phyloP scores from a whole-genome alignment of 2,888 invertebrate species.

The Cryptus viduatorius region DNA sequence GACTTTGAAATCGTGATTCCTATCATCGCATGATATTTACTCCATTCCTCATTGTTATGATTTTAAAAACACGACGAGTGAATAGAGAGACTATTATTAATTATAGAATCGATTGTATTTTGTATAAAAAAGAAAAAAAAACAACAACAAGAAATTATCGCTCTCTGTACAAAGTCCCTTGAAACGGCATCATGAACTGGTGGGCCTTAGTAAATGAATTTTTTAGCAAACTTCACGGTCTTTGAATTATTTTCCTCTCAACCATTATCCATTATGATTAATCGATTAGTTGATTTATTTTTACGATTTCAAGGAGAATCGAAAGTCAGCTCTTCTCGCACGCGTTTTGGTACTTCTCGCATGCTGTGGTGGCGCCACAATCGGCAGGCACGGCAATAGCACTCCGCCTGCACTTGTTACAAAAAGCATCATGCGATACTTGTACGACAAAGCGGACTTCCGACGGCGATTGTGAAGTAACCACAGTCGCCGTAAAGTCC shows the following conservation, averaged over 20 bases:
- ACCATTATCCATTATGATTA: background rate
- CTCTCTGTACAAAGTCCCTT: constrained; percentile 80
- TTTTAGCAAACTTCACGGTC: constrained; percentile 75
- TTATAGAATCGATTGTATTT: constrained; percentile 74
- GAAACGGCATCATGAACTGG: constrained; percentile 71
- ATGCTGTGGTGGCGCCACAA: no score
- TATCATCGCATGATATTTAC: constrained; percentile 52
- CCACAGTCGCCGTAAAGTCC: no score
- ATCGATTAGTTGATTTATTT: background rate
- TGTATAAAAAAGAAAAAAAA: constrained; percentile 77
- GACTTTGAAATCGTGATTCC: constrained; percentile 71
- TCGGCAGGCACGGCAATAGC: no score
- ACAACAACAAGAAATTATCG: constrained; percentile 66
- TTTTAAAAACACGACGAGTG: constrained; percentile 35
- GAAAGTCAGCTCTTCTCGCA: no score
- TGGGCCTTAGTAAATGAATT: constrained; percentile 82
- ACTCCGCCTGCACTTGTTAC: no score
- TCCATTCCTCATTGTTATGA: constrained; percentile 64
- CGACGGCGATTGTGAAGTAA: no score
- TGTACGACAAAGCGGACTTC: no score
- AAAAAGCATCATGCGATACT: no score
- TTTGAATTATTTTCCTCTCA: constrained; percentile 21
- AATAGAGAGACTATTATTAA: constrained; percentile 63
- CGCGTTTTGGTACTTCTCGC: no score
- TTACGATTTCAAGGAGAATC: background rate